Percentiles rank a stretch among this genome's conserved stretches.
Evolutionary conservation across 2,797 vertebrate species (phyloP).

Genomic region (Melanotaenia maccullochi): DNA sequence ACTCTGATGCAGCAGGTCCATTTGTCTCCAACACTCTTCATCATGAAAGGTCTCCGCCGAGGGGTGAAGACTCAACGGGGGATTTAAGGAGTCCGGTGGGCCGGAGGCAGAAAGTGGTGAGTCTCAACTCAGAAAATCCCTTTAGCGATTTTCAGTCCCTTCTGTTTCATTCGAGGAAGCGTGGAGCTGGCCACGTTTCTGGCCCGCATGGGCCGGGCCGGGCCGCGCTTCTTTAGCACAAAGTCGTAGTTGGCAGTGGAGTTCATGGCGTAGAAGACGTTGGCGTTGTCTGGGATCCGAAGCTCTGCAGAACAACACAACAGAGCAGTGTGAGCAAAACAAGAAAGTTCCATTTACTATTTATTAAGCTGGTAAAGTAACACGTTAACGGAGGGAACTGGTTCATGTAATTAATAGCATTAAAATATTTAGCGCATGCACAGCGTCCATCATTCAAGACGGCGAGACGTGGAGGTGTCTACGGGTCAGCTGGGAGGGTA

Average conservation of each 20-base stretch:
- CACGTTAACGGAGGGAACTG: too few species aligned
- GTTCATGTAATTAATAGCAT: too few species aligned
- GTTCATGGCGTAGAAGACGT: conserved; percentile 98
- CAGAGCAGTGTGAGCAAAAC: too few species aligned
- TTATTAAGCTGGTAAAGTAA: too few species aligned
- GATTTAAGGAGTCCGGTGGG: neutral
- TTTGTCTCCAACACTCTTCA: conserved; percentile 6
- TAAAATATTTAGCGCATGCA: too few species aligned
- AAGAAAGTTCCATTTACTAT: too few species aligned
- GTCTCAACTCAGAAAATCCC: conserved; percentile 89
- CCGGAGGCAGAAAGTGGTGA: conserved; percentile 39
- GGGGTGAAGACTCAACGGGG: conserved; percentile 2
- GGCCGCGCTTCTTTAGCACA: conserved; percentile 89
- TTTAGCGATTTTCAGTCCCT: conserved; percentile 94
- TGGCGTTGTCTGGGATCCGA: conserved; percentile 94
- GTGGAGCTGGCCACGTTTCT: conserved; percentile 92
- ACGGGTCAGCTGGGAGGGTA: too few species aligned
- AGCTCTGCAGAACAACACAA: conserved; percentile 80
- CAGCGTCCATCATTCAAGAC: too few species aligned
- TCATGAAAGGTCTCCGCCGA: conserved; percentile 21
- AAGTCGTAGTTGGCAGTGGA: conserved; percentile 96
- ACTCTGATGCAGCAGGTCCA: conserved; percentile 25
- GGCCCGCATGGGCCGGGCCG: conserved; percentile 84
- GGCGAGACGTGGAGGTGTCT: too few species aligned
- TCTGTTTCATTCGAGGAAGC: conserved; percentile 94